Conservation (phyloP, 2,797 vertebrate species). For the Avahi laniger region DNA sequence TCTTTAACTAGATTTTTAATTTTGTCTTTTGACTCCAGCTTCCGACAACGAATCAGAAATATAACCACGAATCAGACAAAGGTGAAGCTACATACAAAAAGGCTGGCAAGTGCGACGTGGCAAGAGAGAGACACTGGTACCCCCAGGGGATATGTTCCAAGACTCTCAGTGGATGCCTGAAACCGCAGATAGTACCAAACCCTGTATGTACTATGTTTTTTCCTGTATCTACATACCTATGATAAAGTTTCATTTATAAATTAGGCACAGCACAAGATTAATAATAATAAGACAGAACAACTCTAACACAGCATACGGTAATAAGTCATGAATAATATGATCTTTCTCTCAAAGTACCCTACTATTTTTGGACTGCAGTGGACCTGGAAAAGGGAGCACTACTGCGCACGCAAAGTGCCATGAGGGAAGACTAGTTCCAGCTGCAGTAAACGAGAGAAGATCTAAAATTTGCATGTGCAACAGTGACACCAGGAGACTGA, state of each 20-base stretch:
- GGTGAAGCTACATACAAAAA: neutral
- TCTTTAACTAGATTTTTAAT: neutral
- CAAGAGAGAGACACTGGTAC: too few relatives aligned
- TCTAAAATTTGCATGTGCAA: neutral
- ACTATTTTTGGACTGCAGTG: neutral
- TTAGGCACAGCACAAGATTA: neutral
- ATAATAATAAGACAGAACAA: neutral
- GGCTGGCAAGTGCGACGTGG: neutral
- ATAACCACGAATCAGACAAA: neutral
- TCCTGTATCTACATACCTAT: neutral
- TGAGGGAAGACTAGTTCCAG: neutral
- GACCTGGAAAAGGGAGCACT: neutral
- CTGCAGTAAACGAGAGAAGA: neutral
- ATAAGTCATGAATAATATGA: neutral
- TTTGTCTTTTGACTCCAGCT: neutral
- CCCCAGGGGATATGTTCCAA: neutral
- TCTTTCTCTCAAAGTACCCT: neutral
- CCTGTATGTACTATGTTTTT: neutral
- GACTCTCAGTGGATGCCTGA: neutral
- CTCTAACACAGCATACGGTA: neutral
- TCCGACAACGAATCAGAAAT: neutral
- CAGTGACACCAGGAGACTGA: neutral
- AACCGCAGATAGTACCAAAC: neutral
- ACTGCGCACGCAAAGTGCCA: fast-evolving
- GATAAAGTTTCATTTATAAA: neutral